A percentile compares a stretch with the other conserved stretches of the same genome.
These are phyloP conservation scores for Anableps anableps DNA, from an alignment of 2,797 vertebrate species.

Conservation along the genomic window DNA sequence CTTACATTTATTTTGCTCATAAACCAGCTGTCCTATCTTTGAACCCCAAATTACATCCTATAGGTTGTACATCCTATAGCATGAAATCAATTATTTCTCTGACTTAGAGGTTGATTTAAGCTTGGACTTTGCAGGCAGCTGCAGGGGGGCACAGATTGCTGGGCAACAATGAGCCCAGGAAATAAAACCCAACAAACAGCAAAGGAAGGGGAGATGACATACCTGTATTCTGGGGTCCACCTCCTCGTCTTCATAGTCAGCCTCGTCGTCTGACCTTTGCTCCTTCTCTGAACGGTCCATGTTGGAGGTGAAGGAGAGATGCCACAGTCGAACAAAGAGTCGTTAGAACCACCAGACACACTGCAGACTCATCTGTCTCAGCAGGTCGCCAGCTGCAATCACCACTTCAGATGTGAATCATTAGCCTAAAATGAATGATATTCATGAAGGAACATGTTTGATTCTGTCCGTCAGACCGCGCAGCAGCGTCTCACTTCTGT, in stretches of 20 bases:
- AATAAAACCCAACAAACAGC: neutral
- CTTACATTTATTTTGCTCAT: neutral
- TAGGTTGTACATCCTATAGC: neutral
- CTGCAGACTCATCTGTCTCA: conserved; percentile 14
- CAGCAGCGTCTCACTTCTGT: neutral
- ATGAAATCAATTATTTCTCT: neutral
- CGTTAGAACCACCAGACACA: neutral
- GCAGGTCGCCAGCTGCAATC: neutral
- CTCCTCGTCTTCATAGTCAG: conserved; percentile 87
- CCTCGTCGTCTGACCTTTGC: conserved; percentile 77
- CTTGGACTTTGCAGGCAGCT: conserved; percentile 15
- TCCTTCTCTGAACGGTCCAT: conserved; percentile 79
- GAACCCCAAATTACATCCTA: neutral
- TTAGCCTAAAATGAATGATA: neutral
- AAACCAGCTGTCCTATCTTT: neutral
- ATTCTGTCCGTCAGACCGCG: neutral
- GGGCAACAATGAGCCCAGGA: neutral
- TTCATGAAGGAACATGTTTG: conserved; percentile 1
- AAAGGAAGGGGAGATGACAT: neutral
- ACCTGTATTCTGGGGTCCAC: conserved; percentile 97
- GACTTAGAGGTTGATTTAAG: neutral
- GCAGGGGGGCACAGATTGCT: neutral
- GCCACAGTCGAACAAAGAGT: conserved; percentile 67
- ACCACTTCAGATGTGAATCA: neutral
- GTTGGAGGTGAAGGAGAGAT: conserved; percentile 27